Evolutionary conservation across 2,888 invertebrate species (phyloP).

Genomic region (Teleiodes luculella): DNA sequence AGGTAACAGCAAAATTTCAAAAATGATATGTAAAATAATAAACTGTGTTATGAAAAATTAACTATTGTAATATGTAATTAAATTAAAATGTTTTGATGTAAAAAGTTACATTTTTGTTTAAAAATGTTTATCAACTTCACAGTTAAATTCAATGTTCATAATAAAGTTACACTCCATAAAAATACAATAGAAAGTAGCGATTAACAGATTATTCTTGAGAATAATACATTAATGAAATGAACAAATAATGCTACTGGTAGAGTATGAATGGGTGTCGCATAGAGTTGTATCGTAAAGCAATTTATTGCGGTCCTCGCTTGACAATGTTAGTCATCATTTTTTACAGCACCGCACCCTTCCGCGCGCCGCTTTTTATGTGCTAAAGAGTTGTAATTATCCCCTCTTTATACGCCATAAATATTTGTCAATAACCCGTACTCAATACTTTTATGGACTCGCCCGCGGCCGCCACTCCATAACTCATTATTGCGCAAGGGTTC

Average conservation of each 20-base stretch:
- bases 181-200: no score
- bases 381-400: constrained; percentile 78
- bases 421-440: constrained; percentile 76
- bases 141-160: no score
- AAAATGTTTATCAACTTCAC: no score
- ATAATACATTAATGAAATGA: background rate
- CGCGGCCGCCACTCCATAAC: constrained; percentile 68
- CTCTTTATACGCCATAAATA: constrained; percentile 77
- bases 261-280: background rate
- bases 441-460: constrained; percentile 72
- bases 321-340: constrained; percentile 68
- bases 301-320: constrained; percentile 40
- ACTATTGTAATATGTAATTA: no score
- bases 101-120: no score
- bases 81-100: no score
- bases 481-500: constrained; percentile 67
- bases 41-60: no score
- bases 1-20: no score
- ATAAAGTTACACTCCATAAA: no score
- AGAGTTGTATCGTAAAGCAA: constrained; percentile 10
- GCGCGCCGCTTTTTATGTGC: constrained; percentile 66
- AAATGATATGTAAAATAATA: no score
- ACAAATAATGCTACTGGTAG: constrained; percentile 2
- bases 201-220: no score
- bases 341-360: constrained; percentile 69